Conservation (phyloP, 2,797 vertebrate genomes). For the Manis pentadactyla region DNA sequence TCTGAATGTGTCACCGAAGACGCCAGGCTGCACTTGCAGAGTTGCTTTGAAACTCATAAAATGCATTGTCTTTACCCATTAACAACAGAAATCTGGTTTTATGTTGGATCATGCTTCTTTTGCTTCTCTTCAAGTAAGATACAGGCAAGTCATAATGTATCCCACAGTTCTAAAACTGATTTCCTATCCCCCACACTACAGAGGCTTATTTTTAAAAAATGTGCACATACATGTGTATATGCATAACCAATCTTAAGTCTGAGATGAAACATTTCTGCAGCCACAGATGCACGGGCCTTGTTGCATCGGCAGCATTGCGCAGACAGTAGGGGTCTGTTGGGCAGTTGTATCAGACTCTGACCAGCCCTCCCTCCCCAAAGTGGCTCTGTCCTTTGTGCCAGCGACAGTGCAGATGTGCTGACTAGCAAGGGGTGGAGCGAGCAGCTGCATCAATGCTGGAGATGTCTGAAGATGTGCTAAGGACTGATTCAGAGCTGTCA, state of each 20-base stretch:
- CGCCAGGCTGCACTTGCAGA: not conserved
- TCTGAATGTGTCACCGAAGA: not conserved
- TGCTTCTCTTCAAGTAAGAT: not conserved
- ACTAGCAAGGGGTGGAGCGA: not conserved
- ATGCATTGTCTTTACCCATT: not conserved
- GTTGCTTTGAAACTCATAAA: slow-evolving; percentile 34
- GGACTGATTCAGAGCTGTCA: slow-evolving; percentile 23
- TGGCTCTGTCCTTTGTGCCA: slow-evolving; percentile 68
- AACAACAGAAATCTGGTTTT: not conserved
- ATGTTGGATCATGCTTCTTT: not conserved
- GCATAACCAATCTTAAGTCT: not conserved
- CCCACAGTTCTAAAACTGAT: not conserved
- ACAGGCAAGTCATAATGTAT: not conserved
- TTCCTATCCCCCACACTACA: not conserved
- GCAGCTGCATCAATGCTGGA: not conserved
- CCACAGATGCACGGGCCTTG: not conserved
- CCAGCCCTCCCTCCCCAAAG: not conserved
- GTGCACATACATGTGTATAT: not conserved
- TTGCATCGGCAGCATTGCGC: rapidly evolving
- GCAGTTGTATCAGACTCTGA: not conserved
- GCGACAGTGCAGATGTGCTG: slow-evolving; percentile 60
- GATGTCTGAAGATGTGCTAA: not conserved
- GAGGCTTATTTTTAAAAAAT: not conserved
- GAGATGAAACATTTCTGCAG: not conserved
- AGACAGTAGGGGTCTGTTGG: slow-evolving; percentile 47